A percentile compares a stretch with the other conserved stretches of the same genome.
phyloP scores from a whole-genome alignment of 2,888 invertebrate species.

The Hoplodrina blanda region DNA sequence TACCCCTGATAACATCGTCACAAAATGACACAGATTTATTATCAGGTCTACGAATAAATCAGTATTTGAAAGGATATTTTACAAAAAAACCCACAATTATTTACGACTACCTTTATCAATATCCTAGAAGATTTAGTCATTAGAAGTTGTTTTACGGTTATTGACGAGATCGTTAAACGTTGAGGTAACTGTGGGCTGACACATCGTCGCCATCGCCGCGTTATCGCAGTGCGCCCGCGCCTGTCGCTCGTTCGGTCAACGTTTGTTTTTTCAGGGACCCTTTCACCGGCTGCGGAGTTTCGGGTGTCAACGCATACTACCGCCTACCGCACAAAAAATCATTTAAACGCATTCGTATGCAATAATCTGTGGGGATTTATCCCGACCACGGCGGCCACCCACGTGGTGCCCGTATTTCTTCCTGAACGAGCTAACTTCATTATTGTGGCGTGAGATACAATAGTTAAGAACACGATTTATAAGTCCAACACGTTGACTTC shows the following conservation, averaged over 20 bases:
- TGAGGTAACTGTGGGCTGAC: conserved; percentile 51
- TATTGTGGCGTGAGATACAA: conserved; percentile 91
- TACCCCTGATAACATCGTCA: conserved; percentile 7
- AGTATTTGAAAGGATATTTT: conserved; percentile 29
- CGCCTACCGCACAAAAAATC: conserved; percentile 84
- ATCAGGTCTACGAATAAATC: conserved; percentile 31
- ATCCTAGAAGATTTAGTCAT: conserved; percentile 57
- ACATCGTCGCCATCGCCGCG: conserved; percentile 65
- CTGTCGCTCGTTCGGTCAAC: conserved; percentile 55
- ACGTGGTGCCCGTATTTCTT: conserved; percentile 89
- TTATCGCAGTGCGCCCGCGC: conserved; percentile 37
- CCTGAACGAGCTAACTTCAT: conserved; percentile 90
- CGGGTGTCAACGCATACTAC: conserved; percentile 80
- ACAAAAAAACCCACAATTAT: conserved; percentile 10
- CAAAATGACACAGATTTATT: conserved; percentile 36
- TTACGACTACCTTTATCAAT: conserved; percentile 42
- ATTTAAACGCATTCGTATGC: conserved; percentile 82
- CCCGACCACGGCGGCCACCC: conserved; percentile 86
- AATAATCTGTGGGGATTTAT: conserved; percentile 88
- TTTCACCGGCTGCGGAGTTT: conserved; percentile 80
- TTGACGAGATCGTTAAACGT: conserved; percentile 58
- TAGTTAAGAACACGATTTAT: conserved; percentile 91
- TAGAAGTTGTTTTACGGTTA: conserved; percentile 58
- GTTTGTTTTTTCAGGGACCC: conserved; percentile 87
- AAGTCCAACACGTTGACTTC: conserved; percentile 91